Evolutionary conservation across 2,797 vertebrate species (phyloP).

Genomic region (Phalanger gymnotis): DNA sequence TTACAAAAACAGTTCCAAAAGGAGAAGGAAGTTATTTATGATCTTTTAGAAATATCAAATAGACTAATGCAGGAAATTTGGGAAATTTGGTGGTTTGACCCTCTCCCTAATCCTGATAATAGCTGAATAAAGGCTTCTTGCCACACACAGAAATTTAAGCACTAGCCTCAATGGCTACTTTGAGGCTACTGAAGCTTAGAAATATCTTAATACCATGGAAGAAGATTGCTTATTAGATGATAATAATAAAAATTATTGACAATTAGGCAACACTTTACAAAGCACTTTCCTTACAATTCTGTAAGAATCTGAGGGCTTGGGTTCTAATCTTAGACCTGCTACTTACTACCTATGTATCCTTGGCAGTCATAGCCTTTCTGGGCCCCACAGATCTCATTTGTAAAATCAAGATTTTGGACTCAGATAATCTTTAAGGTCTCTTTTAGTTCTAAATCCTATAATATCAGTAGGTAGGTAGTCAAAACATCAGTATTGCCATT

Average conservation of each 20-base stretch:
- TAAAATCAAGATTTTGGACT: neutral
- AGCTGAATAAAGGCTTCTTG: neutral
- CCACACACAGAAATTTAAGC: neutral
- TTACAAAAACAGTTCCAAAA: neutral
- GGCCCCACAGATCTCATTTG: neutral
- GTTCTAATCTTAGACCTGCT: neutral
- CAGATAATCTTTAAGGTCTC: neutral
- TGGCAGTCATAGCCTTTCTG: neutral
- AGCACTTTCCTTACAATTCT: neutral
- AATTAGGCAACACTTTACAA: neutral
- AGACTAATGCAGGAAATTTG: neutral
- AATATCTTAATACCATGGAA: neutral
- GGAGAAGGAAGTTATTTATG: neutral
- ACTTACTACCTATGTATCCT: neutral
- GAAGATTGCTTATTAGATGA: neutral
- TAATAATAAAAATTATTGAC: neutral
- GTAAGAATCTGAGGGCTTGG: neutral
- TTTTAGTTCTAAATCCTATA: neutral
- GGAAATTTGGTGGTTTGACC: neutral
- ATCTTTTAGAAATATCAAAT: neutral
- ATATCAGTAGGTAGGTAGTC: neutral
- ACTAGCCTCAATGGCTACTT: neutral
- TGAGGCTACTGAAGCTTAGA: neutral
- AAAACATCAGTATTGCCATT: neutral
- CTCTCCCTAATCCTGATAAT: neutral